These are phyloP conservation scores for Lamprologus speciosus DNA, from an alignment of 2,113 vertebrate species.

Conservation along the genomic window DNA sequence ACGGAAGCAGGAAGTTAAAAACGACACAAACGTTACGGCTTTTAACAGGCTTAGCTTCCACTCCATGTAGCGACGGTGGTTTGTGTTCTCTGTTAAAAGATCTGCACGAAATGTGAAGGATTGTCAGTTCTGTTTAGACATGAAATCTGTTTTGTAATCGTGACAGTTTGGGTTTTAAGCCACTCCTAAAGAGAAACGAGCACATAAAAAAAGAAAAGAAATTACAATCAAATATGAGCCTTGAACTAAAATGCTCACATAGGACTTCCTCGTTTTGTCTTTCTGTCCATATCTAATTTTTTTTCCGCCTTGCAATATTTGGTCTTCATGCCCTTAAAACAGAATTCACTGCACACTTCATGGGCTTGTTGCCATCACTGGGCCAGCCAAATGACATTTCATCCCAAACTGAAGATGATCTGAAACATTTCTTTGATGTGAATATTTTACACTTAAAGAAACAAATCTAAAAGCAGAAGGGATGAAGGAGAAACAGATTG, in stretches of 20 bases:
- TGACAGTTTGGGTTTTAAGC: neutral
- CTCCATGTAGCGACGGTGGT: neutral
- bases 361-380: slow-evolving; percentile 52
- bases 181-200: neutral
- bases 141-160: neutral
- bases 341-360: neutral
- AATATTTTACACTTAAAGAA: neutral
- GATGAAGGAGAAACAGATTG: neutral
- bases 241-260: neutral
- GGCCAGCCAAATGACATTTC: slow-evolving; percentile 70
- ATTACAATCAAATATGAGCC: neutral
- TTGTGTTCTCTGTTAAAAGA: neutral
- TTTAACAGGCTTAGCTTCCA: neutral
- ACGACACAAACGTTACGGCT: neutral
- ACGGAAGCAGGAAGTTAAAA: neutral
- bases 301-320: neutral
- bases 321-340: neutral
- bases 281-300: neutral
- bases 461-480: neutral
- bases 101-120: neutral
- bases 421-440: neutral
- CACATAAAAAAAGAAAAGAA: neutral
- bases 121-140: slow-evolving; percentile 35
- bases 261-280: neutral
- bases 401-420: slow-evolving; percentile 1